phyloP scores from a whole-genome alignment of 2,888 invertebrate genomes.

The Nephrotoma appendiculata region DNA sequence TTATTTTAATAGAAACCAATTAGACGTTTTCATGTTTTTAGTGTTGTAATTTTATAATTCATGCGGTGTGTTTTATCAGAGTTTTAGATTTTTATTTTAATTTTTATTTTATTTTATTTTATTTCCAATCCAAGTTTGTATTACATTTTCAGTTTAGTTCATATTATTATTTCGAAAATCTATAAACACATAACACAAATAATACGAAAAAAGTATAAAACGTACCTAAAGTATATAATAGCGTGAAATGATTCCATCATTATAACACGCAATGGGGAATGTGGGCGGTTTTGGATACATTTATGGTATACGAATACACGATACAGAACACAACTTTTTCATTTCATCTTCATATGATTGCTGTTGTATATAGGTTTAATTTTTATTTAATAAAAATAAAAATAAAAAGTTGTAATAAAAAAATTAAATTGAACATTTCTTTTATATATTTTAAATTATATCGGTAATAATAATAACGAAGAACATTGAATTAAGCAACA shows the following conservation, averaged over 20 bases:
- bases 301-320: neutral
- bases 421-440: too few relatives aligned
- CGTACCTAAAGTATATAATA: neutral
- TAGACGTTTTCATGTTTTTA: neutral
- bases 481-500: too few relatives aligned
- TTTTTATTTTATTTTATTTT: neutral
- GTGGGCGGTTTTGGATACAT: conserved; percentile 1
- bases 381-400: neutral
- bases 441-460: too few relatives aligned
- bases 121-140: neutral
- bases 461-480: too few relatives aligned
- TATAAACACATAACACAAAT: neutral
- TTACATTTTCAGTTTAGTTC: neutral
- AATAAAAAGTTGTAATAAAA: neutral
- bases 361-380: neutral
- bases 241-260: conserved; percentile 5
- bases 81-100: neutral
- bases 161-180: neutral
- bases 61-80: neutral
- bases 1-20: neutral
- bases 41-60: neutral
- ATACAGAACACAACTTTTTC: neutral
- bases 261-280: conserved; percentile 2
- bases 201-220: neutral
- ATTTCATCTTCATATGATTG: neutral